Conservation (phyloP, 2,113 vertebrate genomes). For the Cephalopterus ornatus region DNA sequence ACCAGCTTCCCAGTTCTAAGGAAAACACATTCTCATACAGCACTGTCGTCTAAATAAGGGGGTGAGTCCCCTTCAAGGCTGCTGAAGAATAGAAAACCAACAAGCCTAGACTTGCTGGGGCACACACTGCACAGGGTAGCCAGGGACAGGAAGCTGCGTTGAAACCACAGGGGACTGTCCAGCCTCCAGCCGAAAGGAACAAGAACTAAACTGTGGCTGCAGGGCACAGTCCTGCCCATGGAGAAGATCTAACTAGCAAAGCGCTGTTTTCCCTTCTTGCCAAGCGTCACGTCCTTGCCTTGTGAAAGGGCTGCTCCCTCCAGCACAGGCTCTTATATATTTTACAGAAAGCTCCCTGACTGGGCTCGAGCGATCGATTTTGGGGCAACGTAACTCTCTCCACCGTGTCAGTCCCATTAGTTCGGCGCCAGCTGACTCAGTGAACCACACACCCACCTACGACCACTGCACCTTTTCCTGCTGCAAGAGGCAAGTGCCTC, state of each 20-base stretch:
- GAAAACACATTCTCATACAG: not conserved
- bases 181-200: not conserved
- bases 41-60: not conserved
- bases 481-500: not conserved
- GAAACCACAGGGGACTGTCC: not conserved
- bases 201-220: not conserved
- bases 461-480: not conserved
- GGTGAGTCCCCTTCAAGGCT: not conserved
- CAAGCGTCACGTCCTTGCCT: not conserved
- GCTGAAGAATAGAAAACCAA: not conserved
- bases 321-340: not conserved
- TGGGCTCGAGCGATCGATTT: not conserved
- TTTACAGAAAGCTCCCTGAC: not conserved
- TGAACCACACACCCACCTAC: not conserved
- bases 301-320: not conserved
- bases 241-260: not conserved
- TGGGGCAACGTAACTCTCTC: accelerated
- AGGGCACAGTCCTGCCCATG: not conserved
- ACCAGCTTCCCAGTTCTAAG: not conserved
- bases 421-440: not conserved
- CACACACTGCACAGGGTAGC: not conserved
- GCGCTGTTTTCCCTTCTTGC: accelerated
- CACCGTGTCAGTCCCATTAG: not conserved
- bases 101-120: not conserved
- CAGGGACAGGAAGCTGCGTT: not conserved